Percentiles rank a stretch among this genome's conserved stretches.
These are phyloP conservation scores for Apocheima hispidaria DNA, from an alignment of 2,888 invertebrate genomes.

Conservation along the genomic window DNA sequence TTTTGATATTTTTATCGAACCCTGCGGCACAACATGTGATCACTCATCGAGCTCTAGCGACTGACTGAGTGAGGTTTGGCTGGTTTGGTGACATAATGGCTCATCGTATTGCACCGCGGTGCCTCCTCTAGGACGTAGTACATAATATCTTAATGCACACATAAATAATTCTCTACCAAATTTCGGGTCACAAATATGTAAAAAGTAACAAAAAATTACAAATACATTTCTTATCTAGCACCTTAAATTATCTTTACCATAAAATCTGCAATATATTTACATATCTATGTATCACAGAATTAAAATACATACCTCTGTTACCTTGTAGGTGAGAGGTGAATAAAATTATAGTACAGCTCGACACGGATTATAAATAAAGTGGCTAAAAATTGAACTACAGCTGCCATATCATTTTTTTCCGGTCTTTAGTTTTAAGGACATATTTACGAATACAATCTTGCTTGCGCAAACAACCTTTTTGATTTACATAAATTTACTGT, in stretches of 20 bases:
- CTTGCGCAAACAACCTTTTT: not conserved
- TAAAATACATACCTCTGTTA: conserved; percentile 70
- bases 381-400: not conserved
- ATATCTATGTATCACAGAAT: conserved; percentile 81
- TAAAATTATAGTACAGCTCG: conserved; percentile 16
- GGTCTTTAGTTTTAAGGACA: not conserved
- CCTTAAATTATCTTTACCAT: conserved; percentile 51
- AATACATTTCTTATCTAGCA: conserved; percentile 56
- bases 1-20: too few relatives aligned
- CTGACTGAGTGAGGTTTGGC: too few relatives aligned
- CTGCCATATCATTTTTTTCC: not conserved
- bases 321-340: conserved; percentile 52
- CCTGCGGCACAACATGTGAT: too few relatives aligned
- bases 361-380: not conserved
- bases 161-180: conserved; percentile 15
- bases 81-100: too few relatives aligned
- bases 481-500: too few relatives aligned
- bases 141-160: too few relatives aligned
- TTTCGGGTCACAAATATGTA: conserved; percentile 16
- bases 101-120: too few relatives aligned
- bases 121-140: too few relatives aligned
- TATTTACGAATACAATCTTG: not conserved
- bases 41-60: too few relatives aligned
- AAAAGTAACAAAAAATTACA: conserved; percentile 44
- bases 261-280: conserved; percentile 62